Evolutionary conservation across 1,140 invertebrate genomes (phyloP), one percentile per base, ranked within the genome.

Genomic region (Trichogramma pretiosum): DNA sequence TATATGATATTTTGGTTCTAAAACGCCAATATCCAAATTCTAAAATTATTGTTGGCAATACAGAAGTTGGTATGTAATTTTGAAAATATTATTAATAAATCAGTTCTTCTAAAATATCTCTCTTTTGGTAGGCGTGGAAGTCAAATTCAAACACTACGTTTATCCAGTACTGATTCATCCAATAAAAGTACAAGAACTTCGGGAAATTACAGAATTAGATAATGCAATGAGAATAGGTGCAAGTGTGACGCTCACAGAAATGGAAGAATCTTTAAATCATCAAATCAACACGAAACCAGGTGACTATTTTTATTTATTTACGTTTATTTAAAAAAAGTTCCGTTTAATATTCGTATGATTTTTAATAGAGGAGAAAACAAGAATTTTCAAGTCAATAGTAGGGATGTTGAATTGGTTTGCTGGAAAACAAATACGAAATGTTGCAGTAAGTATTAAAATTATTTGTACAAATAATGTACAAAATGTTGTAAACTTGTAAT

Each of bases 331-430:
- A n/a, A n/a, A n/a, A n/a, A n/a, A n/a, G n/a, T n/a, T n/a, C n/a
- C n/a, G n/a, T n/a, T n/a, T n/a, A n/a, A n/a, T n/a, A n/a, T n/a
- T n/a, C n/a, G n/a, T n/a, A n/a, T n/a, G n/a, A n/a, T n/a, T n/a
- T n/a, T n/a, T n/a, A n/a, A 30, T 47, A 67, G 70, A 74, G 56
- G 63, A 62, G 45, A 78, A 77, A 65, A 89, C 83, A 1, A 74
- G 82, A 63, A 75, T 86, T 35, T 89, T 86, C 57, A 58, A 72
- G 45, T 79, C 82, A 32, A 78, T 90, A 30, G 72, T 84, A 18
- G 81, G 89, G 47, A 96, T 96, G 86, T 70, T 97, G 3, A 80
- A 89, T 61, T 94, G 86, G 81, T 97, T 98, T 77, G 93, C 92
- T 51, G 91, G 93, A 21, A 89, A 85, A 65, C 93, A 98, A 75